Conservation (phyloP, 2,888 invertebrate genomes). For the Melieria crassipennis region DNA sequence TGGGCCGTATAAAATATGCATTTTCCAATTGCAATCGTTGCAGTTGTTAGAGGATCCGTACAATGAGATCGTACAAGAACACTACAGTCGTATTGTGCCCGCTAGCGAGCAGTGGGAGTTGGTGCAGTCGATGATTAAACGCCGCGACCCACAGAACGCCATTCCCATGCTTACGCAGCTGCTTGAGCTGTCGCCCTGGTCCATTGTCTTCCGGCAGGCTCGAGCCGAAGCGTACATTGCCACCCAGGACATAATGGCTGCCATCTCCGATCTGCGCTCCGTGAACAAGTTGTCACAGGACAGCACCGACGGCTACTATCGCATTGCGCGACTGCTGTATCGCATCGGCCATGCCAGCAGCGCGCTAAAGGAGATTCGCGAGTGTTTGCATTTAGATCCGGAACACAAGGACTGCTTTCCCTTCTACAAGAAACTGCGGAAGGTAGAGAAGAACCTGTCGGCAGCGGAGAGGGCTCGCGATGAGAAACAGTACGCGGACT, state of each 20-base stretch:
- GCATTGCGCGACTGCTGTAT: conserved; percentile 85
- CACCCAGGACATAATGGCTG: conserved; percentile 81
- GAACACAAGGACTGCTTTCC: conserved; percentile 97
- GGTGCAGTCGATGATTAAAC: conserved; percentile 73
- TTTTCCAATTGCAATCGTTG: conserved; percentile 3
- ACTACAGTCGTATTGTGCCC: conserved; percentile 74
- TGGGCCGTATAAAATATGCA: not conserved
- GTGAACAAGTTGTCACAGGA: conserved; percentile 92
- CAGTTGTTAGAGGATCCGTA: conserved; percentile 77
- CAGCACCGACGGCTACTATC: conserved; percentile 79
- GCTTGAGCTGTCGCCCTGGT: conserved; percentile 91
- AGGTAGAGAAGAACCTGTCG: conserved; percentile 82
- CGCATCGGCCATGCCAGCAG: conserved; percentile 91
- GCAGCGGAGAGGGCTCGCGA: conserved; percentile 74
- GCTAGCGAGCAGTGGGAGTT: conserved; percentile 72
- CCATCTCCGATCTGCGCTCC: conserved; percentile 89
- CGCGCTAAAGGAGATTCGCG: conserved; percentile 91
- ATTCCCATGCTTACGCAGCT: conserved; percentile 73
- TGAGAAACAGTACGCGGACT: conserved; percentile 73
- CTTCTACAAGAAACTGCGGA: conserved; percentile 95
- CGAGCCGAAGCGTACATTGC: conserved; percentile 87
- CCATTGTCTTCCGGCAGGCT: conserved; percentile 81
- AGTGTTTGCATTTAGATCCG: conserved; percentile 96
- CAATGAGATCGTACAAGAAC: conserved; percentile 80
- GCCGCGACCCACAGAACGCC: conserved; percentile 70